Base-by-base conservation (phyloP, 2,797 vertebrate species). In the Discoglossus pictus region DNA sequence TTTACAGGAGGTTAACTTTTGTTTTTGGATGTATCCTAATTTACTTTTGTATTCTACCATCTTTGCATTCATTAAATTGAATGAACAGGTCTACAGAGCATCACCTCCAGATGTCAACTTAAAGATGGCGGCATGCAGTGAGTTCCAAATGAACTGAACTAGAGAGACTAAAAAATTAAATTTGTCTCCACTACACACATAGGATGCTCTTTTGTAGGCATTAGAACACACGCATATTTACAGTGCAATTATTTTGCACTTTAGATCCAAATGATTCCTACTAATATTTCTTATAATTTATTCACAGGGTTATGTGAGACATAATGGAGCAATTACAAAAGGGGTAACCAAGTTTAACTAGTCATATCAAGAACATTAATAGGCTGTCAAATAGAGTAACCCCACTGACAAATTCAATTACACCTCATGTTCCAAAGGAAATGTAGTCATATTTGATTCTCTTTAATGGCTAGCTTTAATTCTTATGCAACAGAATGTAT, bases 271-370 rank as follows among this genome's bases (percentile, higher is more conserved):
- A 64, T 43, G 4, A 50, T 61, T 20, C 8, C 44, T 15, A 7
- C 15, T 11, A 43, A 51, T 7, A 15, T 46, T 48, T 39, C 47
- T 61, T 21, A 76, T 75, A 18, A 15, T 60, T 59, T 77, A 73
- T 72, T 78, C 68, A 74, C 73, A 52, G 75, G 78, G 73, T 75
- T 75, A 60, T 74, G 72, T 54, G 78, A 80, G 70, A 65, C 65
- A 68, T 76, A 73, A 66, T 18, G 64, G 17, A 50, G 52, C 68
- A 74, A 76, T 83, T 79, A 83, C 82, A 82, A 77, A n/a, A 78
- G 82, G 76, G 75, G 80, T 85, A 87, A 89, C 84, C 82, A 76
- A 65, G 84, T 80, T 83, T 79, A 90, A 86, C 84, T 83, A 86
- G 80, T 80, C 61, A 10, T 80, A 84, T 88, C 73, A 64, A 82